phyloP scores from a whole-genome alignment of 1,140 invertebrate species.

The Leptoteleia sp. region DNA sequence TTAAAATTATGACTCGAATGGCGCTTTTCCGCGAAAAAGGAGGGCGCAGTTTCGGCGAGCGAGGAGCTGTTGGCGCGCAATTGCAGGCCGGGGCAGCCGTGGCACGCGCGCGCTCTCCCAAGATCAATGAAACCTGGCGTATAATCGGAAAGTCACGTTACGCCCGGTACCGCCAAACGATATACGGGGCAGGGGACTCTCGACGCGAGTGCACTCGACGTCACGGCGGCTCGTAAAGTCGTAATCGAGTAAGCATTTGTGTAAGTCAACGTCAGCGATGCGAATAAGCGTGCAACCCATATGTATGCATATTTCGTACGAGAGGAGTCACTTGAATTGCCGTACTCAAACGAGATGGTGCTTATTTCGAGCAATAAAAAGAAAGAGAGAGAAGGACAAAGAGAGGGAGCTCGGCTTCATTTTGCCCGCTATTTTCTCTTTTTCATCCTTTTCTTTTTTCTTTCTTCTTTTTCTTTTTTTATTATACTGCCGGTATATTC shows the following conservation, averaged over 20 bases:
- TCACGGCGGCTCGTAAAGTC: conserved; percentile 54
- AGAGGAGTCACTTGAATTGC: conserved; percentile 53
- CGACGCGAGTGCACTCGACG: conserved; percentile 37
- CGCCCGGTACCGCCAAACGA: conserved; percentile 43
- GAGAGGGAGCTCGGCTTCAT: no score
- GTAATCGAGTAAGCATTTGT: conserved; percentile 58
- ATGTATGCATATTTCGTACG: conserved; percentile 60
- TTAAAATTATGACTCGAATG: no score
- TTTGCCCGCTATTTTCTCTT: no score
- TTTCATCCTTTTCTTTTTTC: no score
- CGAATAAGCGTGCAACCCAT: conserved; percentile 59
- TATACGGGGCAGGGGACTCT: conserved; percentile 39
- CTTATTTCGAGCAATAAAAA: conserved; percentile 46
- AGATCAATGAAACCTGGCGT: conserved; percentile 41
- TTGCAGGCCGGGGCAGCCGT: no score
- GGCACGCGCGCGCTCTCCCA: conserved; percentile 31
- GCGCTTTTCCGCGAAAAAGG: no score
- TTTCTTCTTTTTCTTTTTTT: no score
- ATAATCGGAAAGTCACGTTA: conserved; percentile 57
- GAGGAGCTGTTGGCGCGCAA: no score
- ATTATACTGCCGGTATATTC: no score
- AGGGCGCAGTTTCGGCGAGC: no score
- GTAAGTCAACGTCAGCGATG: conserved; percentile 61
- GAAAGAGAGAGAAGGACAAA: conserved; percentile 14
- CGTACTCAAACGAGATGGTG: conserved; percentile 47